phyloP scores from a whole-genome alignment of 2,113 vertebrate species.

The Hyperoodon ampullatus region DNA sequence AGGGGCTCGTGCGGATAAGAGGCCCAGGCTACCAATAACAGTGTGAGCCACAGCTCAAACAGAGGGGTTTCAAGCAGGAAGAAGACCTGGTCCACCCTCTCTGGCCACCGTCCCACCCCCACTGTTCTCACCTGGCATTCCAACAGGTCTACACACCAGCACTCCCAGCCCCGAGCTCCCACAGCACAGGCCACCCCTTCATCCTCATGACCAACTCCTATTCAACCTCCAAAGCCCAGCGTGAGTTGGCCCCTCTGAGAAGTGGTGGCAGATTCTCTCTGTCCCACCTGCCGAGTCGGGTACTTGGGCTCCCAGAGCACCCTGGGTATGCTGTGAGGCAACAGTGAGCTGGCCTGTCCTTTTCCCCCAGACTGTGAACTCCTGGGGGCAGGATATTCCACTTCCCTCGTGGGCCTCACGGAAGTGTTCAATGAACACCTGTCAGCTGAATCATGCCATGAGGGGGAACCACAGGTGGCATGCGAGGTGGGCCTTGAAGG shows the following conservation, averaged over 20 bases:
- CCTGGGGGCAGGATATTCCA: no score
- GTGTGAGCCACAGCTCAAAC: accelerated
- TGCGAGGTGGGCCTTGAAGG: neutral
- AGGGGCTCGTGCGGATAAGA: accelerated
- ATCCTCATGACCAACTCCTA: neutral
- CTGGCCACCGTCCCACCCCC: no score
- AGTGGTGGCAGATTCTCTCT: neutral
- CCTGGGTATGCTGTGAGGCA: no score
- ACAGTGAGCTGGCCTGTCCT: neutral
- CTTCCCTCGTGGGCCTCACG: neutral
- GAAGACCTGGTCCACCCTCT: neutral
- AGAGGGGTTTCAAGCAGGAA: no score
- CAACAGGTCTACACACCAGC: neutral
- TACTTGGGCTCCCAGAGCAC: neutral
- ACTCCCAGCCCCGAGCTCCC: neutral
- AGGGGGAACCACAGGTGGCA: neutral
- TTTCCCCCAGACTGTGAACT: accelerated
- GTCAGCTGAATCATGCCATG: accelerated
- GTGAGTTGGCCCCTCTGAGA: neutral
- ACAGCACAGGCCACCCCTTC: neutral
- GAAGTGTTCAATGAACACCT: neutral
- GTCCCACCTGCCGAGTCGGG: neutral
- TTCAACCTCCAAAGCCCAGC: neutral
- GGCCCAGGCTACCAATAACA: neutral
- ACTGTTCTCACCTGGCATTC: accelerated